Conservation (phyloP, 1,140 invertebrate genomes). For the Caenorhabditis tropicalis region DNA sequence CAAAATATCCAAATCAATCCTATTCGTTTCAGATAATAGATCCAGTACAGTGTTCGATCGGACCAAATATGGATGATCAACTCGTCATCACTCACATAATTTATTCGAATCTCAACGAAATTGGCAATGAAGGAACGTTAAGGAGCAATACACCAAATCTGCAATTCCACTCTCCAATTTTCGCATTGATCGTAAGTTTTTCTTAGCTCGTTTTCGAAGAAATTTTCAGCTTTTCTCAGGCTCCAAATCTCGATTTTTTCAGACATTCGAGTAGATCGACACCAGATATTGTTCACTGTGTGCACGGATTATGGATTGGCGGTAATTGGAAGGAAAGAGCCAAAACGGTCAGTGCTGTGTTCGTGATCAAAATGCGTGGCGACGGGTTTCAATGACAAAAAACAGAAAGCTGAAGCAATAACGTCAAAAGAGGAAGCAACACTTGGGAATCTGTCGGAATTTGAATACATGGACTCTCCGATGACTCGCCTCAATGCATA, state of each 20-base stretch:
- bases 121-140: not conserved
- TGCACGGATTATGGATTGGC: not conserved
- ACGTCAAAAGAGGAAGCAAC: not conserved
- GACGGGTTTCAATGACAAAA: not conserved
- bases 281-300: not conserved
- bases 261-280: not conserved
- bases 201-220: not conserved
- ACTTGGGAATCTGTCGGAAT: not conserved
- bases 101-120: not conserved
- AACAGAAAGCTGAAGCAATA: not conserved
- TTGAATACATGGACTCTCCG: not conserved
- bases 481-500: not conserved
- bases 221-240: not conserved
- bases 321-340: not conserved
- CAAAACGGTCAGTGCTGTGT: not conserved
- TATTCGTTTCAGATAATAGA: not conserved
- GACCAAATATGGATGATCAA: not conserved
- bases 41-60: not conserved
- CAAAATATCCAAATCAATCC: too few species aligned
- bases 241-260: not conserved
- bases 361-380: not conserved
- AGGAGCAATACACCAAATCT: not conserved
- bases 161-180: not conserved
- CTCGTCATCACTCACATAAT: not conserved
- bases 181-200: slow-evolving; percentile 21